Conservation (phyloP, 2,113 vertebrate genomes). For the Rissa tridactyla region DNA sequence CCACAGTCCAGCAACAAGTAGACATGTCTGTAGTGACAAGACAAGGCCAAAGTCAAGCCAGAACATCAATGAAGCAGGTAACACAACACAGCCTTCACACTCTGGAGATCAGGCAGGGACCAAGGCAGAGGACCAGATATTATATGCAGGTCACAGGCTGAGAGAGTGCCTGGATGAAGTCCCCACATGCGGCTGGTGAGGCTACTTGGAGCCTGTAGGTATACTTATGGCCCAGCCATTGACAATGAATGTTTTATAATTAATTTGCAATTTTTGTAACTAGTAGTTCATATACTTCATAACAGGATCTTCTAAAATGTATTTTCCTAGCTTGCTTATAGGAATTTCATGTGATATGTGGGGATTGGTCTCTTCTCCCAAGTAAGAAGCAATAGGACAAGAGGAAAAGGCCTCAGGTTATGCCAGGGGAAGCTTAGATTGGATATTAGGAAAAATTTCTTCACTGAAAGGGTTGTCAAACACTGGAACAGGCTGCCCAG, state of each 20-base stretch:
- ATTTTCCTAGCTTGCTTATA: not conserved
- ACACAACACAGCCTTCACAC: not conserved
- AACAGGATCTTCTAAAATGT: not conserved
- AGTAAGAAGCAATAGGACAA: not conserved
- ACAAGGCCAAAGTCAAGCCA: not conserved
- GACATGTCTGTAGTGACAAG: not conserved
- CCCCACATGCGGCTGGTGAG: no score
- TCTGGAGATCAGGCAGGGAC: not conserved
- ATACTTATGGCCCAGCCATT: not conserved
- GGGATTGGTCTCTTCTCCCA: not conserved
- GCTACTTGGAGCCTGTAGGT: not conserved
- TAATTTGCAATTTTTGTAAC: not conserved
- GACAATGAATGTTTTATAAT: not conserved
- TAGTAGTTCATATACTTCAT: not conserved
- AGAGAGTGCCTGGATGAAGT: no score
- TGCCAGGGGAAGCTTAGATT: not conserved
- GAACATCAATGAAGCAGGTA: not conserved
- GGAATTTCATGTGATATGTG: not conserved
- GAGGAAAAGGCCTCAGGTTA: not conserved
- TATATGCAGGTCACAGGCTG: not conserved
- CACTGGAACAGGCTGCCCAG: no score
- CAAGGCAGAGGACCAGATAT: not conserved
- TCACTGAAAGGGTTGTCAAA: not conserved
- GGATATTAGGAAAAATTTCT: not conserved
- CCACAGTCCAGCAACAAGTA: no score